Evolutionary conservation across 1,140 invertebrate genomes (phyloP).

Genomic region (Amphibalanus amphitrite): DNA sequence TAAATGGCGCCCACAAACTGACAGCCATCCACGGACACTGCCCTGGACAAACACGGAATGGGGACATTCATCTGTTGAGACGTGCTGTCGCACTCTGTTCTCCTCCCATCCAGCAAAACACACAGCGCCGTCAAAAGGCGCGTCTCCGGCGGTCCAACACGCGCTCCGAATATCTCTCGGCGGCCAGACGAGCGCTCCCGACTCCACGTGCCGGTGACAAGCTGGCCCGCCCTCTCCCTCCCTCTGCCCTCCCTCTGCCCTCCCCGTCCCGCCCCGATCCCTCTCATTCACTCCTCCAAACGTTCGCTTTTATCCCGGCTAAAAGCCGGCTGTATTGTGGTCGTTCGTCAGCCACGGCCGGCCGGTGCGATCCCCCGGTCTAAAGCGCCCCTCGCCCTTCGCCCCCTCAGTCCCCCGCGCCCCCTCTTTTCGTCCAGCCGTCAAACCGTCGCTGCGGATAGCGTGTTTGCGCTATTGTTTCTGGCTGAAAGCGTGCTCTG

Average conservation of each 20-base stretch:
- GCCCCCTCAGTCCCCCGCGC: too few relatives aligned
- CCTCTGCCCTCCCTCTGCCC: background rate
- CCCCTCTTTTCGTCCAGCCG: too few relatives aligned
- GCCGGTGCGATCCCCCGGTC: background rate
- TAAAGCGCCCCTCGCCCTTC: background rate
- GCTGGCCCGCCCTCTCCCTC: background rate
- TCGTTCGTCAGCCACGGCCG: too few relatives aligned
- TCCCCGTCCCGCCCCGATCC: too few relatives aligned
- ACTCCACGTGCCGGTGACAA: background rate
- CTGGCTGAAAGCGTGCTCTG: background rate
- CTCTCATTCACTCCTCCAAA: background rate
- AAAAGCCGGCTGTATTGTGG: background rate
- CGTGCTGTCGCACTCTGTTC: background rate
- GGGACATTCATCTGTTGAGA: background rate
- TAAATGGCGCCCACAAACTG: background rate
- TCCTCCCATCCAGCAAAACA: background rate
- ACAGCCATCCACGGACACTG: background rate
- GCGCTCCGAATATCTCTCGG: background rate
- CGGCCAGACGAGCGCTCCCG: too few relatives aligned
- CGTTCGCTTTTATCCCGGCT: background rate
- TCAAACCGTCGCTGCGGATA: background rate
- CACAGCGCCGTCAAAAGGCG: background rate
- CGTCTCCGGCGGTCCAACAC: background rate
- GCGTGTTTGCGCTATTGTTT: background rate
- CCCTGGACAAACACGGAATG: background rate